Evolutionary conservation across 1,140 invertebrate genomes (phyloP).

Genomic region (Drosophila hydei): DNA sequence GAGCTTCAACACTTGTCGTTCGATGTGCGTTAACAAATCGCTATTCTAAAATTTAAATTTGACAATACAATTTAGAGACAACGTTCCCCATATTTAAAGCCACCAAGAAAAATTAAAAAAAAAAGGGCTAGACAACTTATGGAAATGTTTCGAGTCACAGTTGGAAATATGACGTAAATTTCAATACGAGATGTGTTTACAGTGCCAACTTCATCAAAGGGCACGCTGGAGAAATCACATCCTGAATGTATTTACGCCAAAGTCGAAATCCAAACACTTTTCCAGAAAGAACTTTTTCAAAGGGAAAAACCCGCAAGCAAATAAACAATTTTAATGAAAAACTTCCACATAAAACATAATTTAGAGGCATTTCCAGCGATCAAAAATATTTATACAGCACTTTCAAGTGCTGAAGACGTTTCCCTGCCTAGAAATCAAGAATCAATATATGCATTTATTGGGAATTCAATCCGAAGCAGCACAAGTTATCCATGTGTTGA

Average conservation of each 20-base stretch:
- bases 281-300: conserved; percentile 27
- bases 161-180: conserved; percentile 9
- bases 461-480: conserved; percentile 31
- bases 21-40: not conserved
- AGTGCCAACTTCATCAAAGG: conserved; percentile 28
- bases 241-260: conserved; percentile 24
- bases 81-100: not conserved
- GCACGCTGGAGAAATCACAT: conserved; percentile 27
- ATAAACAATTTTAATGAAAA: conserved; percentile 39
- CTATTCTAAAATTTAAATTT: not conserved
- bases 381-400: conserved; percentile 65
- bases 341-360: conserved; percentile 69
- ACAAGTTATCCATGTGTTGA: conserved; percentile 44
- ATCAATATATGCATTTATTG: conserved; percentile 1
- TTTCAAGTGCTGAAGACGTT: conserved; percentile 58
- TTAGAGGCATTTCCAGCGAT: conserved; percentile 32
- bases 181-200: conserved; percentile 17
- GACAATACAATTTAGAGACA: conserved; percentile 2
- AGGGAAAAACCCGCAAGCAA: conserved; percentile 38
- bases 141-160: not conserved
- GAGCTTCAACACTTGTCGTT: not conserved
- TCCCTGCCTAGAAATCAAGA: conserved; percentile 61
- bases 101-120: not conserved
- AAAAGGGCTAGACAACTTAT: not conserved
- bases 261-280: conserved; percentile 36